Evolutionary conservation across 2,888 invertebrate species (phyloP).

Genomic region (Drosophila seclusa): DNA sequence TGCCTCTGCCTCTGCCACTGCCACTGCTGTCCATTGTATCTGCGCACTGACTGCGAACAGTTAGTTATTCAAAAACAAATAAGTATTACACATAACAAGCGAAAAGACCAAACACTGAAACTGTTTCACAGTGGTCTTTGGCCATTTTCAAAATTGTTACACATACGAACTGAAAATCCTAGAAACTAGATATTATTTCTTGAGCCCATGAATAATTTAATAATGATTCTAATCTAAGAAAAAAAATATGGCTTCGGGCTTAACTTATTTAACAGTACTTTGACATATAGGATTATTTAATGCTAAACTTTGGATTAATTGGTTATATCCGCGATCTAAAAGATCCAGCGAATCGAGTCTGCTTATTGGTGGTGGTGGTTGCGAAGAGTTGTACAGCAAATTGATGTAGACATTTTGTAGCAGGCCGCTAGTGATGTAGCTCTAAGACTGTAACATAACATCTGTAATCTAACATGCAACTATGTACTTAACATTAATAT

Average conservation of each 20-base stretch:
- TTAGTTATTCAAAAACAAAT: conserved; percentile 39
- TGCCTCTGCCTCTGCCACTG: conserved; percentile 58
- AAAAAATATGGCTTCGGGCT: background rate
- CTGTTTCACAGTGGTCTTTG: conserved; percentile 19
- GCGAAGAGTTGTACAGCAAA: background rate
- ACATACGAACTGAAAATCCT: background rate
- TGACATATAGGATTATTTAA: accelerated
- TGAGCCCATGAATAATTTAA: background rate
- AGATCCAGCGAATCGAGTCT: background rate
- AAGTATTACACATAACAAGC: conserved; percentile 8
- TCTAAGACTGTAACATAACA: too few species aligned
- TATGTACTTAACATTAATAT: too few species aligned
- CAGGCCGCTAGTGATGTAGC: too few species aligned
- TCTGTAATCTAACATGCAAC: too few species aligned
- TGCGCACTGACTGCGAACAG: conserved; percentile 15
- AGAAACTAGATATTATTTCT: background rate
- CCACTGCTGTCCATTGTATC: conserved; percentile 63
- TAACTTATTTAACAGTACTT: background rate
- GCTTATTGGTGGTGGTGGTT: background rate
- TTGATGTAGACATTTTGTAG: background rate
- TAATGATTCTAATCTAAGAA: background rate
- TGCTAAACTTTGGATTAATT: background rate
- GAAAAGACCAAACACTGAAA: background rate
- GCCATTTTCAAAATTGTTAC: background rate
- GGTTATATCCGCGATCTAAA: background rate